Evolutionary conservation across 2,888 invertebrate genomes (phyloP).

Genomic region (Camptogramma bilineatum): DNA sequence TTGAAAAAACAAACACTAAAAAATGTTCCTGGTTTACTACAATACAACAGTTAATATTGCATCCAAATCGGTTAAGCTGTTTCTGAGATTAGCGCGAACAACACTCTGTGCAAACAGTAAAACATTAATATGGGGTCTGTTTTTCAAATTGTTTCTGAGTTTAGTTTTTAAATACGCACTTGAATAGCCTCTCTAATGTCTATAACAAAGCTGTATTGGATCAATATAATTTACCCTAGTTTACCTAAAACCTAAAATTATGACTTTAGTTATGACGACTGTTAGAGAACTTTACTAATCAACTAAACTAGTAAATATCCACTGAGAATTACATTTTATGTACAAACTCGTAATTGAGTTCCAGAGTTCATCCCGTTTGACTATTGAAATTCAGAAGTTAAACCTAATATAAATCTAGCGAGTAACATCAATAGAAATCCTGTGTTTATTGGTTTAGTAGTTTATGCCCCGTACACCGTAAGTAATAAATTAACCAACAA

Average conservation of each 20-base stretch:
- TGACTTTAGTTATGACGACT: slow-evolving; percentile 21
- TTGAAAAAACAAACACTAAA: too few relatives aligned
- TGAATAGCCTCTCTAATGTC: background rate
- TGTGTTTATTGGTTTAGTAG: slow-evolving; percentile 4
- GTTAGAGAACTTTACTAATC: slow-evolving; percentile 30
- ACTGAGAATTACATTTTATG: slow-evolving; percentile 25
- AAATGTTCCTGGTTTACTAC: too few relatives aligned
- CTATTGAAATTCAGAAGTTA: slow-evolving; percentile 9
- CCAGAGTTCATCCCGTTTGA: slow-evolving; percentile 6
- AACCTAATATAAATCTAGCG: slow-evolving; percentile 6
- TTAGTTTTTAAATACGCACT: background rate
- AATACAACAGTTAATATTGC: too few relatives aligned
- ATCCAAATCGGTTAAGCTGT: too few relatives aligned
- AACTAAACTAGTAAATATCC: slow-evolving; percentile 26
- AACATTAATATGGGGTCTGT: too few relatives aligned
- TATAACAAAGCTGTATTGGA: slow-evolving; percentile 5
- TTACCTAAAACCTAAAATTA: slow-evolving; percentile 25
- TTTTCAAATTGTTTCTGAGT: too few relatives aligned
- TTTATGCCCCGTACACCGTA: background rate
- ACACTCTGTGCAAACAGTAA: too few relatives aligned
- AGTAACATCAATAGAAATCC: slow-evolving; percentile 2
- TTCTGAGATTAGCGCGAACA: too few relatives aligned
- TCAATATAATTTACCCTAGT: slow-evolving; percentile 21
- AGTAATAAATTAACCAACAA: slow-evolving; percentile 1
- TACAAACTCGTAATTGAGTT: slow-evolving; percentile 11